These are phyloP conservation scores for Nothobranchius kuhntae DNA, from an alignment of 2,113 vertebrate species.

Conservation along the genomic window DNA sequence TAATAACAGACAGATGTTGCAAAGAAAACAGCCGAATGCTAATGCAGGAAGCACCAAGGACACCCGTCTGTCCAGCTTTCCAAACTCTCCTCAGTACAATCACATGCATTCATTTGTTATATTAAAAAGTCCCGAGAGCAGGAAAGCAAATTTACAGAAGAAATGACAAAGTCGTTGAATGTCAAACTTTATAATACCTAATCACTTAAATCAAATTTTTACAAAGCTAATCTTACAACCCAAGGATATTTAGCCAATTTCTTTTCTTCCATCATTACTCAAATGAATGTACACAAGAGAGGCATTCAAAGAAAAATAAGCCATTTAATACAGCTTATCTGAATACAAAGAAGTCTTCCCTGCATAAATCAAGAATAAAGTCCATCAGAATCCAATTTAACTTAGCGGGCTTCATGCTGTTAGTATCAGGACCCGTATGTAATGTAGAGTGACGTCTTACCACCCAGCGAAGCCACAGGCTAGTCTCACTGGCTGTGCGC, in stretches of 20 bases:
- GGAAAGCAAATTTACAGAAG: not conserved
- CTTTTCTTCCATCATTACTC: constrained; percentile 20
- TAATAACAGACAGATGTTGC: constrained; percentile 43
- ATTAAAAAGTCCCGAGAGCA: constrained; percentile 5
- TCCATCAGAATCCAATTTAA: constrained; percentile 9
- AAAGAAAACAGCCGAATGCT: constrained; percentile 36
- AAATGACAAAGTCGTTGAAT: constrained; percentile 14
- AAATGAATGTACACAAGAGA: constrained; percentile 6
- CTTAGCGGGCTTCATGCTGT: not conserved
- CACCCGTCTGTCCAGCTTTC: constrained; percentile 15
- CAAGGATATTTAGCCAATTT: constrained; percentile 35
- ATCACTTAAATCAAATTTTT: constrained; percentile 25
- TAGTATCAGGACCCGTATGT: not conserved
- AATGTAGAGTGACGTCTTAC: constrained; percentile 71
- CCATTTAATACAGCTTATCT: constrained; percentile 10
- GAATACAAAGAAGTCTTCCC: constrained; percentile 2
- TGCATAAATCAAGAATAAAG: not conserved
- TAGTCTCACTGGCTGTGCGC: constrained; percentile 95
- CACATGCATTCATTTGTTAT: constrained; percentile 26
- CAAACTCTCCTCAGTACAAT: constrained; percentile 21
- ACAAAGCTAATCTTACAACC: constrained; percentile 26
- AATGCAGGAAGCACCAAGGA: constrained; percentile 34
- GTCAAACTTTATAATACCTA: constrained; percentile 13
- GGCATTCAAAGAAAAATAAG: constrained; percentile 16
- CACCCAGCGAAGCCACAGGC: constrained; percentile 98